Evolutionary conservation across 2,797 vertebrate genomes (phyloP).

Genomic region (Thalassophryne amazonica): DNA sequence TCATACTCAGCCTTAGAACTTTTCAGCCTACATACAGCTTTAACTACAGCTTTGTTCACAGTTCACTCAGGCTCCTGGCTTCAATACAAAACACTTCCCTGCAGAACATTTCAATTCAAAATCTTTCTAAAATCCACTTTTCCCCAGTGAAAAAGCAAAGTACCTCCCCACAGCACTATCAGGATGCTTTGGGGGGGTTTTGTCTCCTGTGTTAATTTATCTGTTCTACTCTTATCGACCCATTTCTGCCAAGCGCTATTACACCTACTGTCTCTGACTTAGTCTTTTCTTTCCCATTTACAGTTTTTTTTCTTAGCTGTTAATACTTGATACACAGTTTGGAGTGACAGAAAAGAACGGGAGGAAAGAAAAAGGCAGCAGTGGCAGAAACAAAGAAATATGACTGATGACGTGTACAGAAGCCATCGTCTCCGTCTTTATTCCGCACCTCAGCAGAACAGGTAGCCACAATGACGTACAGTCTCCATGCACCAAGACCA

Average conservation of each 20-base stretch:
- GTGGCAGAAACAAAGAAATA: background rate
- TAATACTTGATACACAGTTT: constrained; percentile 13
- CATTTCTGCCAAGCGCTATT: constrained; percentile 43
- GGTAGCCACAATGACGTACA: constrained; percentile 14
- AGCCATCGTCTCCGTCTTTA: background rate
- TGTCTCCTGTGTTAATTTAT: constrained; percentile 37
- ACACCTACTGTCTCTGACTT: constrained; percentile 51
- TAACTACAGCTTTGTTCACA: constrained; percentile 51
- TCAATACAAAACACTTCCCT: constrained; percentile 16
- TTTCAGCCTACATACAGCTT: too few relatives aligned
- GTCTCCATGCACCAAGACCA: constrained; percentile 10
- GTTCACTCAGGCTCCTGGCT: constrained; percentile 31
- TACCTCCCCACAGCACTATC: constrained; percentile 17
- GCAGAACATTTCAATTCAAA: constrained; percentile 17
- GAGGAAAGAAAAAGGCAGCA: background rate
- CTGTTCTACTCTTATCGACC: constrained; percentile 35
- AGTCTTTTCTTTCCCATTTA: constrained; percentile 20
- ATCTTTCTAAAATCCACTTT: constrained; percentile 25
- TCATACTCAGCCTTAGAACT: too few relatives aligned
- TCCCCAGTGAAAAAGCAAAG: constrained; percentile 5
- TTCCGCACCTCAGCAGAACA: constrained; percentile 9
- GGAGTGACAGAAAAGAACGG: constrained; percentile 21
- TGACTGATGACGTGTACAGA: too few relatives aligned
- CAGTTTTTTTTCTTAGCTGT: constrained; percentile 18
- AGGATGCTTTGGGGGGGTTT: constrained; percentile 13